phyloP scores from a whole-genome alignment of 2,888 invertebrate species.

The Synanthedon myopaeformis region DNA sequence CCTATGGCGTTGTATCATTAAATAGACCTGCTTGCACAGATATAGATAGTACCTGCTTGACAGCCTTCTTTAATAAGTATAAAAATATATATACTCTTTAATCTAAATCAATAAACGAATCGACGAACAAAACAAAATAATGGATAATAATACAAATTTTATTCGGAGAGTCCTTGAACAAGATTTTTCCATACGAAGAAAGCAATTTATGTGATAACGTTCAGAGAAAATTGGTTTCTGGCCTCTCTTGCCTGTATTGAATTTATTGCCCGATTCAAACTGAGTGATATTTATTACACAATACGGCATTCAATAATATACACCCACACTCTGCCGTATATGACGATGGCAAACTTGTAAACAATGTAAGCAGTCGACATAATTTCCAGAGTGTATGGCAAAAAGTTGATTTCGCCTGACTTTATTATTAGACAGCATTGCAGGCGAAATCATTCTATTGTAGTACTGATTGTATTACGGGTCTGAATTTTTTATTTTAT shows the following conservation, averaged over 20 bases:
- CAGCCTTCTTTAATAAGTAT: too few species aligned
- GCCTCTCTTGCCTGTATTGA: conserved; percentile 50
- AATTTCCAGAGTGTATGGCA: too few species aligned
- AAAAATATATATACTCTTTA: too few species aligned
- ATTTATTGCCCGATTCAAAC: conserved; percentile 55
- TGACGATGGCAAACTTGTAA: background rate
- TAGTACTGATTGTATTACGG: too few species aligned
- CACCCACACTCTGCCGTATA: background rate
- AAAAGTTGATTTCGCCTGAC: too few species aligned
- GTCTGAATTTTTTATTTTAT: too few species aligned
- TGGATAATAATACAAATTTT: background rate
- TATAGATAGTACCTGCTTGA: too few species aligned
- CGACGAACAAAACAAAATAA: background rate
- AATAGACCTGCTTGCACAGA: too few species aligned
- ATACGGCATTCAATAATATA: background rate
- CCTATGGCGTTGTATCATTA: too few species aligned
- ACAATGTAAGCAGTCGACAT: background rate
- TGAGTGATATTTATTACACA: conserved; percentile 43
- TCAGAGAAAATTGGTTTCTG: conserved; percentile 55
- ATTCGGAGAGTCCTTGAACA: conserved; percentile 43
- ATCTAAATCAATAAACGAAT: background rate
- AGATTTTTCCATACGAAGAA: conserved; percentile 56
- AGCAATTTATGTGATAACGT: conserved; percentile 65
- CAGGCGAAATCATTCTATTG: too few species aligned
- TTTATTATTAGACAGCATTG: too few species aligned